Evolutionary conservation across 1,140 invertebrate genomes (phyloP).

Genomic region (Globodera rostochiensis): DNA sequence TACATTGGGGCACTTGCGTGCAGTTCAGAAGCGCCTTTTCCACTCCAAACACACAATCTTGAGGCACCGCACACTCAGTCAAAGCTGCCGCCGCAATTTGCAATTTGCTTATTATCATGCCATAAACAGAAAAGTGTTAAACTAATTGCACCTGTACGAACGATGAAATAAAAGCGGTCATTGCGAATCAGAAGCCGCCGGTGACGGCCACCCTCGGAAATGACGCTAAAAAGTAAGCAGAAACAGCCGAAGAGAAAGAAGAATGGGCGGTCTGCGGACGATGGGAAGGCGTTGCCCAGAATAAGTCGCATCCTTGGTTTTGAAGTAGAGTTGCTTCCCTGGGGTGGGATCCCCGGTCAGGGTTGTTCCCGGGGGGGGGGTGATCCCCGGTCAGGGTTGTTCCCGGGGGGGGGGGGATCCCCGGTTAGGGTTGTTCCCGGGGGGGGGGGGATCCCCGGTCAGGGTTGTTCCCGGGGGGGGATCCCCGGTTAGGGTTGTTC

Average conservation of each 20-base stretch:
- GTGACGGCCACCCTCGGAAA: not conserved
- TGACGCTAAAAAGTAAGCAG: not conserved
- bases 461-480: too few relatives aligned
- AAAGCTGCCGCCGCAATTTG: conserved; percentile 14
- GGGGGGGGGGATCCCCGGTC: too few relatives aligned
- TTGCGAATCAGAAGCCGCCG: not conserved
- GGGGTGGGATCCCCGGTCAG: too few relatives aligned
- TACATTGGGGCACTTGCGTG: conserved; percentile 28
- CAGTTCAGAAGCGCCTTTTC: conserved; percentile 17
- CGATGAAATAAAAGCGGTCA: conserved; percentile 7
- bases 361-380: too few relatives aligned
- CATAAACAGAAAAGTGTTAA: not conserved
- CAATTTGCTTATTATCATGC: not conserved
- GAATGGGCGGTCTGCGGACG: not conserved
- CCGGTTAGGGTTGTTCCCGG: too few relatives aligned
- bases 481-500: too few relatives aligned
- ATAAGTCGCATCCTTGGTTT: not conserved
- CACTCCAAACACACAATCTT: conserved; percentile 3
- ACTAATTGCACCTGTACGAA: not conserved
- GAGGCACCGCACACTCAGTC: conserved; percentile 23
- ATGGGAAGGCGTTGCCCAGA: not conserved
- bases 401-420: too few relatives aligned
- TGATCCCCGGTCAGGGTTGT: too few relatives aligned
- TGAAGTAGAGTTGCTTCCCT: too few relatives aligned
- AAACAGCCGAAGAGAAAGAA: not conserved